Conservation (phyloP, 2,113 vertebrate species). For the Coryphaenoides rupestris region DNA sequence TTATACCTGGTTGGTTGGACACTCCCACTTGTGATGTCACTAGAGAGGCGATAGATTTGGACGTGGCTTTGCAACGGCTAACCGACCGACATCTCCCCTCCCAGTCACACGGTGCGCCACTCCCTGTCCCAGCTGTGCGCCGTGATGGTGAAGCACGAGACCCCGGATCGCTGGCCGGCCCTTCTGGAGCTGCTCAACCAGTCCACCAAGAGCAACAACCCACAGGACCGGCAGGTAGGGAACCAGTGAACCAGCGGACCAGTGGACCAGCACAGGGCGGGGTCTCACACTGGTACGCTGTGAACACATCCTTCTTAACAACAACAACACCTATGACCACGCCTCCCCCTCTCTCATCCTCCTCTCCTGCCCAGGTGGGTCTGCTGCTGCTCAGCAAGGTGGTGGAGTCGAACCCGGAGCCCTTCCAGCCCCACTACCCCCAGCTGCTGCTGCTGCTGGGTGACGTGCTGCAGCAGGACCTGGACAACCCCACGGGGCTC, state of each 20-base stretch:
- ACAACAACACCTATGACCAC: no score
- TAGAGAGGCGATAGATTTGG: no score
- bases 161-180: conserved; percentile 82
- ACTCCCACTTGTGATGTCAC: background rate
- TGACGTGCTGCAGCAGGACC: conserved; percentile 72
- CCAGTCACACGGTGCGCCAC: conserved; percentile 81
- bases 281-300: no score
- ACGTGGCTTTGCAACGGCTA: no score
- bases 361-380: conserved; percentile 76
- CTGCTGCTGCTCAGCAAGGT: conserved; percentile 82
- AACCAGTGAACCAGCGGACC: no score
- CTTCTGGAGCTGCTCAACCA: conserved; percentile 78
- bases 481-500: conserved; percentile 68
- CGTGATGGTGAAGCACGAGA: conserved; percentile 82
- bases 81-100: no score
- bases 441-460: conserved; percentile 79
- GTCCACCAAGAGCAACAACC: conserved; percentile 74
- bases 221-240: conserved; percentile 76
- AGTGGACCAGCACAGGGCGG: no score
- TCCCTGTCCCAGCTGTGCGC: conserved; percentile 83
- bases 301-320: no score
- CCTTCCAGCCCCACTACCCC: conserved; percentile 75
- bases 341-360: background rate
- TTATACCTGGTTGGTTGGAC: no score
- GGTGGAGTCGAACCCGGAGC: conserved; percentile 75